Conservation (phyloP, 2,888 invertebrate genomes). For the Siphonodentalium dalli region DNA sequence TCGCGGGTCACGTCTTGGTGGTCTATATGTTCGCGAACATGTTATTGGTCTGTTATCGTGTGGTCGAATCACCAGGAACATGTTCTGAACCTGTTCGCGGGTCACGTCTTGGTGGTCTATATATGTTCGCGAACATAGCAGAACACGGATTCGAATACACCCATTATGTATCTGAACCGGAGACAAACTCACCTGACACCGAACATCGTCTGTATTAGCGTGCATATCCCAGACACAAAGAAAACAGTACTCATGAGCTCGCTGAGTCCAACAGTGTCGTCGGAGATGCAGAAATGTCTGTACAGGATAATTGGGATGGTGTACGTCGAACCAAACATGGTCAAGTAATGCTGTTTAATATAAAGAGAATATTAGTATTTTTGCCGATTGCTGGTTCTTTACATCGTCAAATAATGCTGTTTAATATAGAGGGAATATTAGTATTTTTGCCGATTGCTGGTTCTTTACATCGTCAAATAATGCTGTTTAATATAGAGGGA, state of each 20-base stretch:
- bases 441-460: too few relatives aligned
- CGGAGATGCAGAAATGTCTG: constrained; percentile 78
- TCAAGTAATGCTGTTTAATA: constrained; percentile 67
- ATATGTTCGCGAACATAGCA: neutral
- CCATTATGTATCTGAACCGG: too few relatives aligned
- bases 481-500: too few relatives aligned
- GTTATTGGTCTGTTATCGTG: too few relatives aligned
- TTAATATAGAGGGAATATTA: too few relatives aligned
- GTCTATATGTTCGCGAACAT: neutral
- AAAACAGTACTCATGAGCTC: constrained; percentile 62
- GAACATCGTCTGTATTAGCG: constrained; percentile 60
- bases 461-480: too few relatives aligned
- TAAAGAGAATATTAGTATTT: too few relatives aligned
- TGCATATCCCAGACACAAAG: constrained; percentile 62
- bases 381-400: too few relatives aligned
- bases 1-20: neutral
- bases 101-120: neutral
- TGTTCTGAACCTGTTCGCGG: too few relatives aligned
- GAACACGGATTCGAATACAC: too few relatives aligned
- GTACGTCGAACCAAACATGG: constrained; percentile 82
- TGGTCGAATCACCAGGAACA: too few relatives aligned
- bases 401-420: too few relatives aligned
- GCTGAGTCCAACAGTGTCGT: constrained; percentile 53
- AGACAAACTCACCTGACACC: constrained; percentile 56
- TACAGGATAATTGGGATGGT: constrained; percentile 79